These are phyloP conservation scores for Archilochus colubris DNA, from an alignment of 2,113 vertebrate species.

Conservation along the genomic window DNA sequence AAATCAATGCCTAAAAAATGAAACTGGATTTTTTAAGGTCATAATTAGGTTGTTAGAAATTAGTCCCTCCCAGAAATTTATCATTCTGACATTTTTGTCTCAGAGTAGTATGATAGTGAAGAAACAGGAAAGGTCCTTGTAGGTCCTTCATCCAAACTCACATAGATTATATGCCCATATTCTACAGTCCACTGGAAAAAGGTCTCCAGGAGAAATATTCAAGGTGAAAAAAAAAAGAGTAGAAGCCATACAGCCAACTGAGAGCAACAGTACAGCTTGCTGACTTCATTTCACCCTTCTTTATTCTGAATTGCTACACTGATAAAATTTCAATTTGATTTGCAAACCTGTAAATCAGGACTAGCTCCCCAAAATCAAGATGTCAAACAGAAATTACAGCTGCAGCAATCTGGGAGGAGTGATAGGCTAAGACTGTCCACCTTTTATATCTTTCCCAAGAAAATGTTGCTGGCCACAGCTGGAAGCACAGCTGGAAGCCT, in stretches of 20 bases:
- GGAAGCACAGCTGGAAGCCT: not conserved
- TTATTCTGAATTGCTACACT: not conserved
- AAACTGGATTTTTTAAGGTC: not conserved
- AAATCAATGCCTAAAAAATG: not conserved
- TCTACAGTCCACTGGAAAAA: not conserved
- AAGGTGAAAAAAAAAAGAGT: not conserved
- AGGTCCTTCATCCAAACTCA: not conserved
- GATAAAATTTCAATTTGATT: not conserved
- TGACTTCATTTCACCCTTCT: not conserved
- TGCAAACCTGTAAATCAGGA: not conserved
- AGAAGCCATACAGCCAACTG: not conserved
- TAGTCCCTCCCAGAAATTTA: not conserved
- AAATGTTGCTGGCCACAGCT: not conserved
- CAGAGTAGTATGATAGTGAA: not conserved
- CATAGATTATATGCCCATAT: not conserved
- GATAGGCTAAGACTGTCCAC: not conserved
- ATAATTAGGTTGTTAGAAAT: not conserved
- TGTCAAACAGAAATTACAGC: not conserved
- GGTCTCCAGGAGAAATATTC: not conserved
- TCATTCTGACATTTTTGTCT: not conserved
- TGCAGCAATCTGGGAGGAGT: not conserved
- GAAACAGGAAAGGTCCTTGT: not conserved
- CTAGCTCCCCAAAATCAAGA: not conserved
- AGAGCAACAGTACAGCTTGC: not conserved
- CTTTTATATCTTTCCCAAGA: not conserved